phyloP scores from a whole-genome alignment of 1,140 invertebrate species.

The Akabosia matsudoensis region DNA sequence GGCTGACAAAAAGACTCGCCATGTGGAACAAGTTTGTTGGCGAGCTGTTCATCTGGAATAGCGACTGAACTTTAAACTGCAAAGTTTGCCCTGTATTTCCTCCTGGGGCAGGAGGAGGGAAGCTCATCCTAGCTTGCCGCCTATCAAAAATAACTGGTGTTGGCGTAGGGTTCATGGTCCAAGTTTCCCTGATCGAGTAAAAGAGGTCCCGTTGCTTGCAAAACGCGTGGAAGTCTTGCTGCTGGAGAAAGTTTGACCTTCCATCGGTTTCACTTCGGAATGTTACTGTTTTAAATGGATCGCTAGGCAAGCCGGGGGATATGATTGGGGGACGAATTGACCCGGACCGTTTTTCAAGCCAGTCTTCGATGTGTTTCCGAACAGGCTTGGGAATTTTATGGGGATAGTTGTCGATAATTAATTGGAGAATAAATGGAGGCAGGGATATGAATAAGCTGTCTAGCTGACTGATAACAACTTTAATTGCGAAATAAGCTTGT shows the following conservation, averaged over 20 bases:
- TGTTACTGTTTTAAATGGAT: slow-evolving; percentile 55
- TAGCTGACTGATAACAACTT: slow-evolving; percentile 36
- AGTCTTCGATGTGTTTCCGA: slow-evolving; percentile 32
- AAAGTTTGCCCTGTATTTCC: not conserved
- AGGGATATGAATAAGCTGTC: not conserved
- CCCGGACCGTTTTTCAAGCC: not conserved
- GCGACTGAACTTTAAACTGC: not conserved
- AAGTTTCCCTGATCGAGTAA: slow-evolving; percentile 66
- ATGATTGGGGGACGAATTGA: not conserved
- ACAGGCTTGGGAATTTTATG: slow-evolving; percentile 36
- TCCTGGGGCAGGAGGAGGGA: not conserved
- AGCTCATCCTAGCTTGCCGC: not conserved
- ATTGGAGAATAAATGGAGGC: slow-evolving; percentile 22
- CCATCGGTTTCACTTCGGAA: slow-evolving; percentile 78
- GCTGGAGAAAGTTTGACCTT: slow-evolving; percentile 70
- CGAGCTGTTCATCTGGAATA: slow-evolving; percentile 39
- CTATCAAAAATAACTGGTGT: not conserved
- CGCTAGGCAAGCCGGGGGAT: not conserved
- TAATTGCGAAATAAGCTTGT: slow-evolving; percentile 35
- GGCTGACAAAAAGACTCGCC: slow-evolving; percentile 35
- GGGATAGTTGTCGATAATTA: slow-evolving; percentile 33
- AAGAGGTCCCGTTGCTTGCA: slow-evolving; percentile 78
- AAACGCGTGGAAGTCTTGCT: slow-evolving; percentile 71
- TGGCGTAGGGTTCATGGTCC: slow-evolving; percentile 51
- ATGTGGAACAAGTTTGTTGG: slow-evolving; percentile 40